Conservation (phyloP, 2,113 vertebrate genomes). For the Nycticorax nycticorax region DNA sequence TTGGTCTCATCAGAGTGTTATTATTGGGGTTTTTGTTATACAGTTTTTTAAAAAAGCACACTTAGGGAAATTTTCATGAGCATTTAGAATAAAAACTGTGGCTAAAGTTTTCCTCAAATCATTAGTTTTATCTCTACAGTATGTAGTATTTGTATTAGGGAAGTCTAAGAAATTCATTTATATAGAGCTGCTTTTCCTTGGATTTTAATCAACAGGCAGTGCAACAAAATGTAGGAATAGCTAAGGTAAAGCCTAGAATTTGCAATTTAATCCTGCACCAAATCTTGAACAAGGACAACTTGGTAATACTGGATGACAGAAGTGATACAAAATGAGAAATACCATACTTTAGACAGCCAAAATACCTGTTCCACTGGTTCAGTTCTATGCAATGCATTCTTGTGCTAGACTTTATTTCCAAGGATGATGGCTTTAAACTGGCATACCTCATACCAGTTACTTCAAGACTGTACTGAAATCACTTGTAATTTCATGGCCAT, state of each 20-base stretch:
- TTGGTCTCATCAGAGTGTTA: not conserved
- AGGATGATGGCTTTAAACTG: not conserved
- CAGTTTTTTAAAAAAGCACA: not conserved
- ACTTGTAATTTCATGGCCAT: not conserved
- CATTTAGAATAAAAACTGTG: not conserved
- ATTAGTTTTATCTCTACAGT: not conserved
- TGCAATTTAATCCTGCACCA: not conserved
- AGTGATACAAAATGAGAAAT: not conserved
- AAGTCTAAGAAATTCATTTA: not conserved
- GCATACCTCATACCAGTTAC: not conserved
- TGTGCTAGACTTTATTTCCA: not conserved
- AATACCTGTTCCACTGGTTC: not conserved
- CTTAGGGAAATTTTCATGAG: not conserved
- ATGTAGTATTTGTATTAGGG: not conserved
- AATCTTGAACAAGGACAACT: not conserved
- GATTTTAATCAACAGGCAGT: not conserved
- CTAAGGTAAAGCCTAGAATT: not conserved
- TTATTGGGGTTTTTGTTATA: too few relatives aligned
- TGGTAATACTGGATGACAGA: not conserved
- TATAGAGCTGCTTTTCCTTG: not conserved
- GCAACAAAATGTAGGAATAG: not conserved
- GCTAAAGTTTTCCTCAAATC: not conserved
- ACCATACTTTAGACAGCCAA: not conserved
- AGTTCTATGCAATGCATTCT: not conserved
- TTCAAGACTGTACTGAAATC: not conserved